These are phyloP conservation scores for Ceratitis capitata DNA, from an alignment of 1,140 invertebrate species.

Conservation along the genomic window DNA sequence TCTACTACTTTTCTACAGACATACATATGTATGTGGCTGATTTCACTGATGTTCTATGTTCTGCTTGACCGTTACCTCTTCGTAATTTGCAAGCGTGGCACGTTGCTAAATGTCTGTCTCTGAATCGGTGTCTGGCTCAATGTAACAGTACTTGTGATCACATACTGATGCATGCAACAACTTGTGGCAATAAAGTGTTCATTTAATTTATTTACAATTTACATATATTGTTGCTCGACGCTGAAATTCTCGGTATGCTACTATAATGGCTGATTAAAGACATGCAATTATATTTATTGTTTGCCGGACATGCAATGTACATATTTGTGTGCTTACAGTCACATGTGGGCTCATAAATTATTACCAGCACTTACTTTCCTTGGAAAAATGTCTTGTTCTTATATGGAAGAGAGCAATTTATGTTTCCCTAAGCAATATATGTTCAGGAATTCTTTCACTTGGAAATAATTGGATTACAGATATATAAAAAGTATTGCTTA, in stretches of 20 bases:
- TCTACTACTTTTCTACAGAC: no score
- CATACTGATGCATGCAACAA: neutral
- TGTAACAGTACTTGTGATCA: slow-evolving; percentile 10
- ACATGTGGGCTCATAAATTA: neutral
- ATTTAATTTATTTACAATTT: neutral
- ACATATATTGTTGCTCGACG: neutral
- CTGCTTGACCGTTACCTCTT: neutral
- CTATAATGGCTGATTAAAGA: no score
- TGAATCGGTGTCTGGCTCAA: neutral
- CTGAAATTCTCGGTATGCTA: no score
- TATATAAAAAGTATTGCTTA: no score
- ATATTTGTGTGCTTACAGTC: neutral
- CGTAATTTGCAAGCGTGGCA: neutral
- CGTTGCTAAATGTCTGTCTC: neutral
- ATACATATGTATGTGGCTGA: neutral
- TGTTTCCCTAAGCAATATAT: no score
- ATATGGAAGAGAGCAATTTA: no score
- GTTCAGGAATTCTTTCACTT: no score
- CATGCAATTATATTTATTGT: neutral
- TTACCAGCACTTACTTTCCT: neutral
- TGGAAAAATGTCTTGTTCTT: neutral
- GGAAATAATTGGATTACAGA: no score
- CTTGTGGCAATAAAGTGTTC: neutral
- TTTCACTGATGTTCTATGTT: no score
- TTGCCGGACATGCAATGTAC: no score